phyloP scores from a whole-genome alignment of 1,140 invertebrate species.

The Cydia splendana region DNA sequence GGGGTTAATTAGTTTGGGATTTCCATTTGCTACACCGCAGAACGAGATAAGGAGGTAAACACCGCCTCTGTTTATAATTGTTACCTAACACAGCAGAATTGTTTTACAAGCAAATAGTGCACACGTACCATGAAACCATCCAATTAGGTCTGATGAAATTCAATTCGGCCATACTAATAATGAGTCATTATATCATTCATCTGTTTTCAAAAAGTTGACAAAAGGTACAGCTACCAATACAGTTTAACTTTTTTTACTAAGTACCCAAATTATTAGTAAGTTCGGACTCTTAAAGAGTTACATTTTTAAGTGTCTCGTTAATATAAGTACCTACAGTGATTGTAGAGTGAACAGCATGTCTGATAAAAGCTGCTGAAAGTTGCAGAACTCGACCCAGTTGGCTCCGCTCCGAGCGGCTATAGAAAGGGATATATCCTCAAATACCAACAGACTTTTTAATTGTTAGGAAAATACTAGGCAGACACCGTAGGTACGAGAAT shows the following conservation, averaged over 20 bases:
- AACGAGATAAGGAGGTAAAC: not conserved
- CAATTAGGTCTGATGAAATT: not conserved
- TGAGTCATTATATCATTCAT: too few relatives aligned
- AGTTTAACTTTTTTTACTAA: too few relatives aligned
- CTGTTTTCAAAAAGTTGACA: too few relatives aligned
- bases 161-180: not conserved
- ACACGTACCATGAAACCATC: not conserved
- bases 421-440: constrained; percentile 34
- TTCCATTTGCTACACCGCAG: not conserved
- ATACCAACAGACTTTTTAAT: constrained; percentile 7
- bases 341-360: constrained; percentile 39
- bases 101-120: constrained; percentile 2
- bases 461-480: not conserved
- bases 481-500: not conserved
- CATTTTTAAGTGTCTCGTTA: not conserved
- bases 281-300: too few relatives aligned
- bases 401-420: constrained; percentile 58
- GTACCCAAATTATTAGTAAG: too few relatives aligned
- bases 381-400: constrained; percentile 75
- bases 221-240: too few relatives aligned
- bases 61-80: not conserved
- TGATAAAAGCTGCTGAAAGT: constrained; percentile 68
- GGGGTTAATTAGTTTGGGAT: constrained; percentile 23
- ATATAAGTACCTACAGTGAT: not conserved
- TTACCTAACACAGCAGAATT: not conserved